These are phyloP conservation scores for Aphaenogaster floridana DNA, from an alignment of 1,140 invertebrate species.

Conservation along the genomic window DNA sequence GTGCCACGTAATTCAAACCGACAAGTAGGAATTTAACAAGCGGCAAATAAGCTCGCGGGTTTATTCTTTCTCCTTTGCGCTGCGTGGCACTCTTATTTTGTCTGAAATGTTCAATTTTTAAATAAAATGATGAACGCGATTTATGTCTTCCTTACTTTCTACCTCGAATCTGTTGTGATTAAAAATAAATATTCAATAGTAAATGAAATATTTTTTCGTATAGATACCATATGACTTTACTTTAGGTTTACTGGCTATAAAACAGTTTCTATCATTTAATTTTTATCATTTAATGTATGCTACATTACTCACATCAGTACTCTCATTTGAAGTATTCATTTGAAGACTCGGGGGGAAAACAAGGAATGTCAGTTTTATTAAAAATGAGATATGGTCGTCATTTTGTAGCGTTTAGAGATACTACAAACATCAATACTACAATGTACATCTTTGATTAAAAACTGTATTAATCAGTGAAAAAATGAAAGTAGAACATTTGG, in stretches of 20 bases:
- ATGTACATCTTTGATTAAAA: too few relatives aligned
- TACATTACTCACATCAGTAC: too few relatives aligned
- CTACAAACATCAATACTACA: too few relatives aligned
- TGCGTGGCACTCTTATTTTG: not conserved
- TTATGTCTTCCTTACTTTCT: not conserved
- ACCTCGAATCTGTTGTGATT: not conserved
- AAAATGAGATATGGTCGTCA: too few relatives aligned
- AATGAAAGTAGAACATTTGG: too few relatives aligned
- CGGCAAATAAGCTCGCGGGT: slow-evolving; percentile 31
- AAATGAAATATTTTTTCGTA: not conserved
- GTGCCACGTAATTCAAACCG: slow-evolving; percentile 21
- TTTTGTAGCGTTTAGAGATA: too few relatives aligned
- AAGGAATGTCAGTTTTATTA: too few relatives aligned
- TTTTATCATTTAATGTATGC: too few relatives aligned
- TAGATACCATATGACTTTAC: too few relatives aligned
- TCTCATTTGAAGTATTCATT: too few relatives aligned
- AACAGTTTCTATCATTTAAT: not conserved
- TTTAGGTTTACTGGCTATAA: not conserved
- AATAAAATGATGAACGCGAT: not conserved
- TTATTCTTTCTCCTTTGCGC: not conserved
- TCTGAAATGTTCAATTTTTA: not conserved
- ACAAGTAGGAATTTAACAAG: slow-evolving; percentile 14
- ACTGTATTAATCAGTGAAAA: too few relatives aligned
- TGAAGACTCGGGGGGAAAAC: too few relatives aligned
- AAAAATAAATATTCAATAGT: not conserved